Evolutionary conservation across 2,113 vertebrate genomes (phyloP), one percentile per base, ranked within the genome.

Genomic region (Odocoileus hemionus): DNA sequence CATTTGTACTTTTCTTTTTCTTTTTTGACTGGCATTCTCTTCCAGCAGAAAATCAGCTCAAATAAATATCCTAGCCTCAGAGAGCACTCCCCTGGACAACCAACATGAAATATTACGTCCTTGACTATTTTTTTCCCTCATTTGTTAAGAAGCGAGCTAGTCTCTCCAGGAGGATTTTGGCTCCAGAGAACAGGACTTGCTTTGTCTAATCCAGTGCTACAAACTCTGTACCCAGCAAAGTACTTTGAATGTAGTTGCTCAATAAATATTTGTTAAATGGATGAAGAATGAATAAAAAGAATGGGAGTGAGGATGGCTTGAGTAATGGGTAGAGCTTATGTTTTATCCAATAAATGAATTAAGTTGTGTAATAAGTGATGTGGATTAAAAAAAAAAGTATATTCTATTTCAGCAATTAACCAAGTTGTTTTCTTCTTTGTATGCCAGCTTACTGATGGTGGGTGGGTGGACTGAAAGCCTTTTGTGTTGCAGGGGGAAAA

Each of bases 201-300:
- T 87, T 80, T 90, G 26, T 86, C 47, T 96, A 89, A 30, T 33
- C 11, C 19, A 45, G 47, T 10, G 67, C 25, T 89, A 11, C 30
- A 84, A 89, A 93, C 45, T 95, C 78, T 50, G 7, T 58, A n/a
- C 43, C n/a, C 43, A 85, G 36, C 17, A 30, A 92, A 82, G 64
- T 50, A 43, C 79, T 97, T 88, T 94, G 58, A 70, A 76, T 33
- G 15, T 91, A 93, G 45, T 21, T 94, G 45, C 76, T 97, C 80
- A 95, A 36, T 76, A 85, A 95, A 92, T 92, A 88, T 36, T 90
- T 87, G 60, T 86, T 76, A 90, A 95, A 8, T 92, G 36, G 60
- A 78, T 54, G 54, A 88, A 93, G 45, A 89, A 55, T 78, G 13
- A 87, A 60, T 90, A 30, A 55, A 94, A 92, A 96, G 43, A 91